Evolutionary conservation across 1,140 invertebrate genomes (phyloP), one percentile per base, ranked within the genome.

Genomic region (Cataglyphis hispanica): DNA sequence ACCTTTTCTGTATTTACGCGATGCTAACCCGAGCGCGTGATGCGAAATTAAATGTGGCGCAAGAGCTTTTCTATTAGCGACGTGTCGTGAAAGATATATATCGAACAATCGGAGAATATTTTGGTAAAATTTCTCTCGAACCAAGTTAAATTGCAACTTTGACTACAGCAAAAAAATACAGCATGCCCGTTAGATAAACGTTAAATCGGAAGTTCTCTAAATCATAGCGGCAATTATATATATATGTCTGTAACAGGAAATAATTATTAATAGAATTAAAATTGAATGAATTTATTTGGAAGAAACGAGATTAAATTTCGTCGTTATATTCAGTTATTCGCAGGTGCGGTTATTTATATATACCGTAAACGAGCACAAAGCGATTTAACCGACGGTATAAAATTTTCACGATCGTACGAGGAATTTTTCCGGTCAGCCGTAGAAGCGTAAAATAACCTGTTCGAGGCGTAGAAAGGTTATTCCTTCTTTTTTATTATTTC

Each of bases 401-500:
- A 72, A 74, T 83, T 83, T 83, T 83, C 53, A 83, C 67, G 78
- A 74, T 19, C 37, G 37, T 25, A 25, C 78, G 53, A 1, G 22
- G 16, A 19, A 13, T 83, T 74, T 74, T 83, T 60, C 50, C 66
- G 25, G 53, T 72, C 56, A 31, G 25, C 67, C 60, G 16, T 84
- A 61, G 66, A 7, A 22, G 40, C 70, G 43, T 77, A 84, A 77
- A 84, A 84, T 77, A 77, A 77, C 37, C 19, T 22, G 25, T 84
- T 53, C 34, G 34, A 50, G 61, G 11, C 80, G 53, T 10, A 31
- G 16, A 50, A 50, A 50, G 46, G 46, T 50, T 50, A 50, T 50
- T 16, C 16, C 16, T 50, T 66, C 77, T 60, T 60, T 84, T 76
- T 76, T 63, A 80, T 85, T 85, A 85, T 75, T 58, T 50, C 46